Conservation (phyloP, 2,888 invertebrate species). For the Ephialtes manifestator region DNA sequence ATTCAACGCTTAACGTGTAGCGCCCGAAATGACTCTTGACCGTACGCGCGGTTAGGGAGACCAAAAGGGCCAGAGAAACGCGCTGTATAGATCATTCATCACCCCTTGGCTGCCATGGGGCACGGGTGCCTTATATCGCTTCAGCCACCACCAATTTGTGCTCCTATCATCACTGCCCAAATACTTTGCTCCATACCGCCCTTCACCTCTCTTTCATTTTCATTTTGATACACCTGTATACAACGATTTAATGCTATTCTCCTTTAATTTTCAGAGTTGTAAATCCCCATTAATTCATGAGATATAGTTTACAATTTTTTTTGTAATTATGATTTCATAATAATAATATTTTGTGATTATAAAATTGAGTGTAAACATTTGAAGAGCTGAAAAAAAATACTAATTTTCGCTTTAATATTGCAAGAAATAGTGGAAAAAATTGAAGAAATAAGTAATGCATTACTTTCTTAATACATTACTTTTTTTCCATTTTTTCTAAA, state of each 20-base stretch:
- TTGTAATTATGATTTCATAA: no score
- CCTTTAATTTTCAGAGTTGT: no score
- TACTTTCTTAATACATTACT: no score
- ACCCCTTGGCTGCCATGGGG: slow-evolving; percentile 55
- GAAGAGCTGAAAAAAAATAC: no score
- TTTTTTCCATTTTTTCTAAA: no score
- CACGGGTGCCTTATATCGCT: slow-evolving; percentile 48
- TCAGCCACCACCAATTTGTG: slow-evolving; percentile 53
- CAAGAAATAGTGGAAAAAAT: no score
- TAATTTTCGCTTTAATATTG: no score
- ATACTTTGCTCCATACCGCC: slow-evolving; percentile 21
- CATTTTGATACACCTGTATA: slow-evolving; percentile 34
- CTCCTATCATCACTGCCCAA: slow-evolving; percentile 54
- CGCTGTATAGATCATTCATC: slow-evolving; percentile 69
- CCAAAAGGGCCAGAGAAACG: slow-evolving; percentile 50
- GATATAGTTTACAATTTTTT: no score
- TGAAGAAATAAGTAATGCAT: no score
- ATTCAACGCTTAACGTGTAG: slow-evolving; percentile 77
- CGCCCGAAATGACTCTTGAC: slow-evolving; percentile 55
- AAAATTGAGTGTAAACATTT: no score
- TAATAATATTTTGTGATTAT: no score
- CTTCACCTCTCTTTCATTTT: slow-evolving; percentile 7
- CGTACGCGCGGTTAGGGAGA: slow-evolving; percentile 46
- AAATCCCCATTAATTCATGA: no score
- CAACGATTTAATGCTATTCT: slow-evolving; percentile 4